Percentiles rank a stretch among this genome's conserved stretches.
Evolutionary conservation across 1,140 invertebrate genomes (phyloP).

Genomic region (Gonatopus flavifemur): DNA sequence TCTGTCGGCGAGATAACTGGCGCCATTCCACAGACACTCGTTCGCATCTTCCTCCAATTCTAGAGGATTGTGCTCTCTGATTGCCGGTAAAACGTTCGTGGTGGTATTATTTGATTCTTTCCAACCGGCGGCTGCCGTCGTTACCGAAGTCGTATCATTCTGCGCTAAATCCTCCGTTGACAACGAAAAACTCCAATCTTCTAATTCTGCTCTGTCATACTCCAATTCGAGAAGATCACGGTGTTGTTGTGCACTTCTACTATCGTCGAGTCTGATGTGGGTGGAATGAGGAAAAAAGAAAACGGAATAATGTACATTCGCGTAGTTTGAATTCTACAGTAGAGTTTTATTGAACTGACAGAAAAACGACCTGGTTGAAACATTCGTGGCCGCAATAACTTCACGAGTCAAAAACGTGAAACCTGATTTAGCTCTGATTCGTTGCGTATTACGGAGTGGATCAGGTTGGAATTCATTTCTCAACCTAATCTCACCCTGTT

Average conservation of each 20-base stretch:
- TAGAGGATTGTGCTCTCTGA: constrained; percentile 70
- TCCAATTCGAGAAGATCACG: constrained; percentile 69
- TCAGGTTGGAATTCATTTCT: too few relatives aligned
- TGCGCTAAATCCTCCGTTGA: constrained; percentile 69
- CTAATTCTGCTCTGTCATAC: constrained; percentile 73
- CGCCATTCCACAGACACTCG: constrained; percentile 73
- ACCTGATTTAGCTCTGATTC: too few relatives aligned
- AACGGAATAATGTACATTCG: too few relatives aligned
- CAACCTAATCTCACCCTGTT: too few relatives aligned
- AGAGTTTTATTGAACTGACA: too few relatives aligned
- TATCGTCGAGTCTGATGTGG: constrained; percentile 67
- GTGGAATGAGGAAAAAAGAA: too few relatives aligned
- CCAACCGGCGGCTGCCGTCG: constrained; percentile 61
- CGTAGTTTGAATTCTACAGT: too few relatives aligned
- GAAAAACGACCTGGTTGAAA: too few relatives aligned
- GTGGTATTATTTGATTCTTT: too few relatives aligned
- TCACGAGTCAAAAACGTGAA: too few relatives aligned
- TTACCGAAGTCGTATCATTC: constrained; percentile 52
- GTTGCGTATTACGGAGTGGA: too few relatives aligned
- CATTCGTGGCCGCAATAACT: too few relatives aligned
- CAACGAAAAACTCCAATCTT: constrained; percentile 76
- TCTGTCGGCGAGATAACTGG: constrained; percentile 62
- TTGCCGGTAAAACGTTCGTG: constrained; percentile 67
- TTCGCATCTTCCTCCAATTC: constrained; percentile 74
- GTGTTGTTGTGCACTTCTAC: constrained; percentile 68